A percentile compares a stretch with the other conserved stretches of the same genome.
Evolutionary conservation across 2,888 invertebrate genomes (phyloP).

Genomic region (Cabera pusaria): DNA sequence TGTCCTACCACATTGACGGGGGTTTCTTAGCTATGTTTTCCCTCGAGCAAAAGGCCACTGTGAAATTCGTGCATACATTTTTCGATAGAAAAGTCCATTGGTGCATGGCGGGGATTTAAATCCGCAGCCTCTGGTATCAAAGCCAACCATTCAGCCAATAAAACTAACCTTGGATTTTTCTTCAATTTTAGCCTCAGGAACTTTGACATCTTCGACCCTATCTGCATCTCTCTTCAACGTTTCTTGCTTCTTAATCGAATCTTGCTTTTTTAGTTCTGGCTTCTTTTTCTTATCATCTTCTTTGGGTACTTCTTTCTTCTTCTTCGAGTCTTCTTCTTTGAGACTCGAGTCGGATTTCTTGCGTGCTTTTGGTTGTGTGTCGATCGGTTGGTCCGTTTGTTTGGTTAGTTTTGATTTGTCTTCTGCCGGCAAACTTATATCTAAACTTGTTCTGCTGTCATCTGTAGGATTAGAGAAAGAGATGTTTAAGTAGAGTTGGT

Average conservation of each 20-base stretch:
- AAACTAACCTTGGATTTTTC: constrained; percentile 31
- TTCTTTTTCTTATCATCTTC: constrained; percentile 49
- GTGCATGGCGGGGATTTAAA: too few species aligned
- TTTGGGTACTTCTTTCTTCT: constrained; percentile 9
- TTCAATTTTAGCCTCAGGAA: constrained; percentile 42
- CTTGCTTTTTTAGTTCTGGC: constrained; percentile 58
- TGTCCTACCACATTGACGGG: too few species aligned
- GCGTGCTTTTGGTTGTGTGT: constrained; percentile 53
- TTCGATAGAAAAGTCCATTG: too few species aligned
- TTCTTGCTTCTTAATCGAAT: constrained; percentile 55
- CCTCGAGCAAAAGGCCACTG: too few species aligned
- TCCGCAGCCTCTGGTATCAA: too few species aligned
- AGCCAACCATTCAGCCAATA: too few species aligned
- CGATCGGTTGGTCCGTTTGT: constrained; percentile 34
- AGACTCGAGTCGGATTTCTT: constrained; percentile 73
- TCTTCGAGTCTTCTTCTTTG: constrained; percentile 67
- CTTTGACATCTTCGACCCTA: constrained; percentile 35
- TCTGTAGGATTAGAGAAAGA: too few species aligned
- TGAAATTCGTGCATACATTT: too few species aligned
- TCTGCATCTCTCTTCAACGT: constrained; percentile 33
- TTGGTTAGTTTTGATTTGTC: constrained; percentile 44
- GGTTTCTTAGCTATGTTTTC: too few species aligned
- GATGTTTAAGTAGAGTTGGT: constrained; percentile 1
- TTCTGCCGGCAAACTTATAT: constrained; percentile 43
- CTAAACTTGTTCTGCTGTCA: constrained; percentile 65